Percentiles rank a stretch among this genome's conserved stretches.
phyloP scores from a whole-genome alignment of 1,140 invertebrate species.

The Sipha flava region DNA sequence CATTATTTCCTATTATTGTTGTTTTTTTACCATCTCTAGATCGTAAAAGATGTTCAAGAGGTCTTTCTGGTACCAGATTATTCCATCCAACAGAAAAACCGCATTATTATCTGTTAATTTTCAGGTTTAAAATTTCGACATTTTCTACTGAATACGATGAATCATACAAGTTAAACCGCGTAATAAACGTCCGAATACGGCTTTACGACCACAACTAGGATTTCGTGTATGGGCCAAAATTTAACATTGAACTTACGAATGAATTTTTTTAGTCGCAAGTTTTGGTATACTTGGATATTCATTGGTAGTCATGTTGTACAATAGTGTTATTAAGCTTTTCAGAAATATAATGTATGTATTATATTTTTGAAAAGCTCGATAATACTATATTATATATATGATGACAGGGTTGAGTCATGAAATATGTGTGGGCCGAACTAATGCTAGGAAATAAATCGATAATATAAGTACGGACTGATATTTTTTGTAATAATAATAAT shows the following conservation, averaged over 20 bases:
- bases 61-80: neutral
- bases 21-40: neutral
- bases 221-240: neutral
- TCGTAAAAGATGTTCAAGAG: neutral
- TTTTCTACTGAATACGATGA: neutral
- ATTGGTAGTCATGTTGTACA: too few species aligned
- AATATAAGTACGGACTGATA: too few species aligned
- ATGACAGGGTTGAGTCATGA: too few species aligned
- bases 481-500: too few species aligned
- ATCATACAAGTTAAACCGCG: neutral
- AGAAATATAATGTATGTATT: too few species aligned
- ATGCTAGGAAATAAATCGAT: too few species aligned
- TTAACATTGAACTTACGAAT: neutral
- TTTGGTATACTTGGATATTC: neutral
- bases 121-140: neutral
- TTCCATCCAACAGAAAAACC: too few species aligned
- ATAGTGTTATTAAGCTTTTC: too few species aligned
- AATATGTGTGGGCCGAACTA: too few species aligned
- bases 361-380: too few species aligned
- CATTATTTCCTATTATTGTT: neutral
- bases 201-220: neutral
- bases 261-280: neutral
- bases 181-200: neutral
- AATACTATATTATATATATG: too few species aligned
- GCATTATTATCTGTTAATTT: neutral